Conservation (phyloP, 2,113 vertebrate species). For the Callorhinus ursinus region DNA sequence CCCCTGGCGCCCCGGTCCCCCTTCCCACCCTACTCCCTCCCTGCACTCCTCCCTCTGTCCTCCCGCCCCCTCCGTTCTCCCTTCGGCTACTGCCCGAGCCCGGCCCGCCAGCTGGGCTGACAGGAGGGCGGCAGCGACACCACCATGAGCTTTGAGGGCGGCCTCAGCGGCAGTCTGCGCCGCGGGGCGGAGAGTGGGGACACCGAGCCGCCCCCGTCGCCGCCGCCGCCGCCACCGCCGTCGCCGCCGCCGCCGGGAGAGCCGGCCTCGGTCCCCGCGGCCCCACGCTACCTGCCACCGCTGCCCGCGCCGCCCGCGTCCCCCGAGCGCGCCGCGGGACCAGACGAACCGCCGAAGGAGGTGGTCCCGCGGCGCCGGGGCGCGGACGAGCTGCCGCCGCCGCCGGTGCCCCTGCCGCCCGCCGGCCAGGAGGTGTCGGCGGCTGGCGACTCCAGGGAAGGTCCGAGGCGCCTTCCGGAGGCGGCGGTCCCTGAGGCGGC, state of each 20-base stretch:
- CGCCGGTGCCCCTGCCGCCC: not conserved
- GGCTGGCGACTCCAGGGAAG: conserved; percentile 62
- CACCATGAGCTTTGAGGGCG: conserved; percentile 63
- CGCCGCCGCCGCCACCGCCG: not conserved
- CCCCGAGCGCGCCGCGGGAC: conserved; percentile 27
- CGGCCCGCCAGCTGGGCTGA: not conserved
- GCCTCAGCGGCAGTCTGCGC: not conserved
- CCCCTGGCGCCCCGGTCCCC: not conserved
- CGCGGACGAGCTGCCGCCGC: conserved; percentile 42
- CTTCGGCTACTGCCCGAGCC: not conserved
- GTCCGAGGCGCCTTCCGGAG: conserved; percentile 48
- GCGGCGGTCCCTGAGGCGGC: not conserved
- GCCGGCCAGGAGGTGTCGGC: conserved; percentile 32
- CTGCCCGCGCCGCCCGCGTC: not conserved
- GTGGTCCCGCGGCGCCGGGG: conserved; percentile 38
- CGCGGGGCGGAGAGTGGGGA: conserved; percentile 7
- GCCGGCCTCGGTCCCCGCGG: not conserved
- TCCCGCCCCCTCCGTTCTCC: not conserved
- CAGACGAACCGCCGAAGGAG: not conserved
- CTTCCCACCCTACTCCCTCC: fast-evolving
- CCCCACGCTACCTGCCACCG: conserved; percentile 55
- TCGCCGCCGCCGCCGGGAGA: not conserved
- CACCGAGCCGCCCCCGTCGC: not conserved
- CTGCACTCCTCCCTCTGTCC: not conserved
- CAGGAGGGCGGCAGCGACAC: conserved; percentile 33